phyloP scores from a whole-genome alignment of 2,113 vertebrate species.

The Saiga tatarica region DNA sequence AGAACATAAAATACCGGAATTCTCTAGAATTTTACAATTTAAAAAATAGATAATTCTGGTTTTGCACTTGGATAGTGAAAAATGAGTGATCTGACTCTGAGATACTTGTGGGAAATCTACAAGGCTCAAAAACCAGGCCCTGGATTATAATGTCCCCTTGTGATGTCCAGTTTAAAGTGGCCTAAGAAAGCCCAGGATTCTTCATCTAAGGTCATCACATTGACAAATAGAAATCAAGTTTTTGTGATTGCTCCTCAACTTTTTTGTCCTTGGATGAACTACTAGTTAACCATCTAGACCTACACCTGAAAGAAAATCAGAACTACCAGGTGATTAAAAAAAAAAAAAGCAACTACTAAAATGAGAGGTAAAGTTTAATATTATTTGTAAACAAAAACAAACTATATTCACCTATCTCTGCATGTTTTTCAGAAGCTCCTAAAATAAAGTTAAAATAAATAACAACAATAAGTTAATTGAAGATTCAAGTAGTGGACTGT shows the following conservation, averaged over 20 bases:
- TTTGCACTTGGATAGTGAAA: background rate
- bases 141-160: background rate
- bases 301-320: background rate
- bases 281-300: background rate
- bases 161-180: background rate
- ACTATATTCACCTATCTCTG: background rate
- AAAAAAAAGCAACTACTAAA: background rate
- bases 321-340: background rate
- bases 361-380: background rate
- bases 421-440: background rate
- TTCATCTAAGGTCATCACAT: background rate
- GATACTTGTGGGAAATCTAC: background rate
- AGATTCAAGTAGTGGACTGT: background rate
- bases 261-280: background rate
- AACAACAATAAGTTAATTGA: background rate
- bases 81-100: background rate
- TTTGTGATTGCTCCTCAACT: background rate
- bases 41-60: background rate
- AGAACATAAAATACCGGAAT: background rate
- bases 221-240: background rate
- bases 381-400: background rate
- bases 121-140: background rate
- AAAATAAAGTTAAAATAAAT: conserved; percentile 15
- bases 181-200: background rate
- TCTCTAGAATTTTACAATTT: background rate